phyloP scores from a whole-genome alignment of 2,797 vertebrate species.

The Syndactyla subalaris region DNA sequence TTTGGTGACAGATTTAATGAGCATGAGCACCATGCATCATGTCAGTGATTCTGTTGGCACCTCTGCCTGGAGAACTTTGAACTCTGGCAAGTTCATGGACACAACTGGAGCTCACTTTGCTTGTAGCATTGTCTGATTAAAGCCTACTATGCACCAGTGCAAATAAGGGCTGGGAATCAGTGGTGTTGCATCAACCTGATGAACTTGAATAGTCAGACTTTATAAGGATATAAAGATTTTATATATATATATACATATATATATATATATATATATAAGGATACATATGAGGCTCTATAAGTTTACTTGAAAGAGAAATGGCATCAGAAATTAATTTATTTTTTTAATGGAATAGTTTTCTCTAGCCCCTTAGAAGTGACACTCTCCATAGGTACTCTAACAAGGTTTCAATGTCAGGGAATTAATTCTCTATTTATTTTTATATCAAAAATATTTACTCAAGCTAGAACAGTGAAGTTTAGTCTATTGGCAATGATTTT shows the following conservation, averaged over 20 bases:
- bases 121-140: not conserved
- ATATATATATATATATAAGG: not conserved
- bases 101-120: not conserved
- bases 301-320: not conserved
- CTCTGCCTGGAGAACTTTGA: constrained; percentile 6
- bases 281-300: not conserved
- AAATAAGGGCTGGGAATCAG: not conserved
- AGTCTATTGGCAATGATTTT: constrained; percentile 8
- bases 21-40: not conserved
- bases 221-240: not conserved
- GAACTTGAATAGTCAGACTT: not conserved
- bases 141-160: not conserved
- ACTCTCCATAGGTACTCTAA: not conserved
- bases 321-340: not conserved
- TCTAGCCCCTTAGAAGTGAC: not conserved
- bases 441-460: constrained; percentile 23
- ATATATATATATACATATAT: not conserved
- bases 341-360: not conserved
- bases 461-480: constrained; percentile 24
- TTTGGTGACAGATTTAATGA: constrained; percentile 29
- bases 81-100: not conserved
- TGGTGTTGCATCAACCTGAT: not conserved
- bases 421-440: constrained; percentile 42
- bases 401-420: not conserved
- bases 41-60: not conserved